Conservation (phyloP, 2,888 invertebrate genomes). For the Eurytoma californica region DNA sequence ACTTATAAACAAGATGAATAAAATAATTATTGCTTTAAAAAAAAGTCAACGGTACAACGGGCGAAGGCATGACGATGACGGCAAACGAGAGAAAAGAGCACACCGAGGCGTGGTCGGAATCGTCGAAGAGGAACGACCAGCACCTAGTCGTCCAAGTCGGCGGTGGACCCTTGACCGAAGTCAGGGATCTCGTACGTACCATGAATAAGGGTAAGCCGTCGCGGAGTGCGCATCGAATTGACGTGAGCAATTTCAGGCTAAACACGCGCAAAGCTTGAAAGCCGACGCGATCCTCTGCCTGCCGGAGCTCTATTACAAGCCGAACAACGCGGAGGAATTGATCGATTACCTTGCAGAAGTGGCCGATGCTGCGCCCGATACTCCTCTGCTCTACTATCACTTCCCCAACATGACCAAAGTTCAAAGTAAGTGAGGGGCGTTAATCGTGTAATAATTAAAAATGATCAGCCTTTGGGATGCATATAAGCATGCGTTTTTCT, state of each 20-base stretch:
- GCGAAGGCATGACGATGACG: constrained; percentile 84
- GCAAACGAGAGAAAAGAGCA: constrained; percentile 81
- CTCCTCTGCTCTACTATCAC: constrained; percentile 89
- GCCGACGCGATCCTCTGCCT: constrained; percentile 84
- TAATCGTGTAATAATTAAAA: background rate
- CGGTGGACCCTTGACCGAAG: constrained; percentile 82
- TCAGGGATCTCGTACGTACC: constrained; percentile 78
- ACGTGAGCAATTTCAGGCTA: constrained; percentile 76
- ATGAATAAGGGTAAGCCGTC: background rate
- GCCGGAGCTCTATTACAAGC: constrained; percentile 87
- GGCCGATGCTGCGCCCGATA: constrained; percentile 82
- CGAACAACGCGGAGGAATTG: constrained; percentile 78
- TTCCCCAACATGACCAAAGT: constrained; percentile 39
- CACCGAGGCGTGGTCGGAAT: constrained; percentile 81
- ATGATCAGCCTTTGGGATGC: too few relatives aligned
- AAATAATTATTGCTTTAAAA: too few relatives aligned
- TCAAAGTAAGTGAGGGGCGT: background rate
- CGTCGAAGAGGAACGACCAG: constrained; percentile 76
- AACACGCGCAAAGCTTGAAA: constrained; percentile 80
- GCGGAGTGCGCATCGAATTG: background rate
- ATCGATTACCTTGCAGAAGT: constrained; percentile 82
- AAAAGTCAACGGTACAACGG: constrained; percentile 85
- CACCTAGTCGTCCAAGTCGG: constrained; percentile 85
- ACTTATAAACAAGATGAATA: too few relatives aligned
- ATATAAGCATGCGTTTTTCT: too few relatives aligned